Percentiles rank a stretch among this genome's conserved stretches.
These are phyloP conservation scores for Timandra comae DNA, from an alignment of 2,888 invertebrate species.

Conservation along the genomic window DNA sequence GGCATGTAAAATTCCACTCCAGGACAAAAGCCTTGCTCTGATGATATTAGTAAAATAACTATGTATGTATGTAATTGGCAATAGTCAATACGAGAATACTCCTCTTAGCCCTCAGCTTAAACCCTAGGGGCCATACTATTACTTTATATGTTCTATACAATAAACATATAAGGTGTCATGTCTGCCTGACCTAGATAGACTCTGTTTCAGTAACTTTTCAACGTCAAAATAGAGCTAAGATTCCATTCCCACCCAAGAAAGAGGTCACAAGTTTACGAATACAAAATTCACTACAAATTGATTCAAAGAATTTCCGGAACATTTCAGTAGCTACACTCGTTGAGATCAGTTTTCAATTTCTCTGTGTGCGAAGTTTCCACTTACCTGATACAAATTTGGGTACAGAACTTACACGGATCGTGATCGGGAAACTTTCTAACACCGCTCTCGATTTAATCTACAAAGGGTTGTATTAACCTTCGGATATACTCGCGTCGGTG, in stretches of 20 bases:
- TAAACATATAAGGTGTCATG: too few species aligned
- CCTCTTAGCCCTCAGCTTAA: too few species aligned
- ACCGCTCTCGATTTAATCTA: slow-evolving; percentile 21
- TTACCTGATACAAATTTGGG: slow-evolving; percentile 25
- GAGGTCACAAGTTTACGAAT: slow-evolving; percentile 4
- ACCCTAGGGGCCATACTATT: too few species aligned
- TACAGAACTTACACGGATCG: slow-evolving; percentile 18
- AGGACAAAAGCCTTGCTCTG: background rate
- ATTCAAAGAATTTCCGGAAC: slow-evolving; percentile 3
- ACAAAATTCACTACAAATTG: slow-evolving; percentile 6
- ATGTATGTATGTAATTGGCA: too few species aligned
- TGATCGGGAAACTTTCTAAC: slow-evolving; percentile 22
- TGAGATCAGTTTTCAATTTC: slow-evolving; percentile 12
- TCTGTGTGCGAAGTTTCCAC: slow-evolving; percentile 13
- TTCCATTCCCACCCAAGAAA: background rate
- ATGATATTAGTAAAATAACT: too few species aligned
- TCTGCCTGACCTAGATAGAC: too few species aligned
- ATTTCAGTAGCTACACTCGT: slow-evolving; percentile 9
- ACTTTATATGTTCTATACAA: too few species aligned
- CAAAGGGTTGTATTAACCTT: slow-evolving; percentile 14
- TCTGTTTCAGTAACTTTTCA: too few species aligned
- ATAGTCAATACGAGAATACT: too few species aligned
- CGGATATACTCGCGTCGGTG: slow-evolving; percentile 12
- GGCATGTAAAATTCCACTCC: background rate
- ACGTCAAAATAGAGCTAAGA: too few species aligned